Conservation (phyloP, 2,113 vertebrate genomes). For the Prolemur simus region DNA sequence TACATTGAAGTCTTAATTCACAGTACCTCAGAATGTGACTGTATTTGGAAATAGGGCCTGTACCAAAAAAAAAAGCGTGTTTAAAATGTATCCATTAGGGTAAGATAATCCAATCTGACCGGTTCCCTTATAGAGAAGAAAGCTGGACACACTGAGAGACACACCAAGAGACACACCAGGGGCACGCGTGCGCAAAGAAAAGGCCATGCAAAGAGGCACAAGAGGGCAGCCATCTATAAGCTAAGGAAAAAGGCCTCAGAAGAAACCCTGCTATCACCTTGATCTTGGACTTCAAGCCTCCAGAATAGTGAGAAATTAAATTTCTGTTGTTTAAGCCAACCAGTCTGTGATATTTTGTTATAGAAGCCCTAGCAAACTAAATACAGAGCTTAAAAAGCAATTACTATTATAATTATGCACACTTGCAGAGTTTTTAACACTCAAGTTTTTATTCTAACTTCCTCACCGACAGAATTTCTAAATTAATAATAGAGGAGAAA, state of each 20-base stretch:
- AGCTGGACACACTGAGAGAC: background rate
- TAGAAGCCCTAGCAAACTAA: background rate
- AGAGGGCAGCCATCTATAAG: background rate
- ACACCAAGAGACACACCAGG: background rate
- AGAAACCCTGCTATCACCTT: background rate
- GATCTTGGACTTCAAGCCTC: background rate
- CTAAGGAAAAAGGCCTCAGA: background rate
- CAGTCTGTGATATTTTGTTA: background rate
- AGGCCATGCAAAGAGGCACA: background rate
- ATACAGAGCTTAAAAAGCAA: background rate
- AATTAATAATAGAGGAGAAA: slow-evolving; percentile 12
- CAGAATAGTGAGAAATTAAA: background rate
- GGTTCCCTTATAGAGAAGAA: background rate
- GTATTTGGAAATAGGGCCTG: background rate
- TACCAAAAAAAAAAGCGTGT: background rate
- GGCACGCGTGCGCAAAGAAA: background rate
- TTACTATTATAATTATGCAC: background rate
- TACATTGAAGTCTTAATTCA: background rate
- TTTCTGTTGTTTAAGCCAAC: background rate
- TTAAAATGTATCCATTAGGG: background rate
- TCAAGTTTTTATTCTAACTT: background rate
- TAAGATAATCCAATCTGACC: background rate
- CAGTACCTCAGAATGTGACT: background rate
- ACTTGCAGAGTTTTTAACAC: background rate
- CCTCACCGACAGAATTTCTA: background rate